These are phyloP conservation scores for Epizoanthus fatuus DNA, from an alignment of 92 coral and sea anemone species.

Conservation along the genomic window DNA sequence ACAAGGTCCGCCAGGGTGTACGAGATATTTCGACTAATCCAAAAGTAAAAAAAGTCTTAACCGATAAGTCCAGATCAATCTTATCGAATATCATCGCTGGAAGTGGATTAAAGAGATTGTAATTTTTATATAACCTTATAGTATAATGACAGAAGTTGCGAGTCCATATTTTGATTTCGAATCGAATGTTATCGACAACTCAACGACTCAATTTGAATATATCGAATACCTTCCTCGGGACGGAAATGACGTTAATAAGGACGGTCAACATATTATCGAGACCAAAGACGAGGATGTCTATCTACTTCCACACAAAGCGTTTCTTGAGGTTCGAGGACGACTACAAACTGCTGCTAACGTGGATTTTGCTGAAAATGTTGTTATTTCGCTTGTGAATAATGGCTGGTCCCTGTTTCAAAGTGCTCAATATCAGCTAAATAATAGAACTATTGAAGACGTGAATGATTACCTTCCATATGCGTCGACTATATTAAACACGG, in stretches of 20 bases:
- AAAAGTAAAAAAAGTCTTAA: background rate
- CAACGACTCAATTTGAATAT: background rate
- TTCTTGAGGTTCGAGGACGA: background rate
- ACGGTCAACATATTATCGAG: background rate
- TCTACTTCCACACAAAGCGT: too few relatives aligned
- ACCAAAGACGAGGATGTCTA: too few relatives aligned
- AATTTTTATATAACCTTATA: constrained; percentile 5
- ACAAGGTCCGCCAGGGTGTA: constrained; percentile 10
- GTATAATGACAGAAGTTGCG: constrained; percentile 23
- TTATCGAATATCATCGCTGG: too few relatives aligned
- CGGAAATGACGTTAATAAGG: background rate
- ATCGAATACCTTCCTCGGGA: background rate
- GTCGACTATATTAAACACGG: too few relatives aligned
- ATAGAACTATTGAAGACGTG: background rate
- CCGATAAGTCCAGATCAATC: background rate
- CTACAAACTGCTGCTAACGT: background rate
- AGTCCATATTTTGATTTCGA: constrained; percentile 23
- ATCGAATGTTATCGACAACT: background rate
- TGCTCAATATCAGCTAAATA: too few relatives aligned
- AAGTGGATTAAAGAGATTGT: too few relatives aligned
- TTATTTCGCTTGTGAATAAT: background rate
- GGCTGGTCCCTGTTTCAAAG: background rate
- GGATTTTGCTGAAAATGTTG: background rate
- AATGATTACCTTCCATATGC: too few relatives aligned
- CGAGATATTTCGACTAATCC: background rate